Base-by-base conservation (phyloP, 1,140 invertebrate species). In the Littorina saxatilis region DNA sequence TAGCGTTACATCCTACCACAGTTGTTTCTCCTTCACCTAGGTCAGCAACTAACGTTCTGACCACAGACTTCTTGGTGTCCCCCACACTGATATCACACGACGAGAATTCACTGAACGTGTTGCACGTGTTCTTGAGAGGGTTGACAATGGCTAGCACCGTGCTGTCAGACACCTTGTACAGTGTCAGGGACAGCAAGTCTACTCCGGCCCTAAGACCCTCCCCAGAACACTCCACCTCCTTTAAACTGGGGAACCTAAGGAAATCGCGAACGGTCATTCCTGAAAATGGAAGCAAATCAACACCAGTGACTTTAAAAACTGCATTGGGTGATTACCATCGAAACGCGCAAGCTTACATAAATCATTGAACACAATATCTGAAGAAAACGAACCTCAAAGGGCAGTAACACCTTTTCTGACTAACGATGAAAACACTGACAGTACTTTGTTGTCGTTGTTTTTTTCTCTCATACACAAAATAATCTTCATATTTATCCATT, bases 191-290 rank as follows among this genome's bases (percentile, higher is more conserved):
- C 35, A 43, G 15, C 55, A 78, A 37, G 20, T 40, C 55, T 2
- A 63, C 58, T 63, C 66, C 76, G n/a, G 55, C 39, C 39, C 32
- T 7, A 29, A 78, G 13, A n/a, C 35, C 15, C 27, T 27, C 39
- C 15, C 55, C 76, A 2, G 55, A 58, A 32, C 76, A 78, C 23
- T 78, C 76, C n/a, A 78, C 76, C 66, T 78, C 76, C 55, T 78
- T 55, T 78, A 78, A 40, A 20, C 76, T 66, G 1, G 55, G 58
- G 27, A 78, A 40, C 2, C 37, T 32, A 2, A 52, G 52, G 27
- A 78, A 66, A 63, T 78, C 55, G n/a, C 58, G 76, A 2, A 66
- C 55, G 2, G 20, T 66, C 55, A 78, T 40, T 0, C 76, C 76
- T 66, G 76, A n/a, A 43, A 78, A n/a, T 63, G 32, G 32, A n/a